Evolutionary conservation across 1,140 invertebrate species (phyloP), one percentile per base, ranked within the genome.

Genomic region (Brachystomella parvula): DNA sequence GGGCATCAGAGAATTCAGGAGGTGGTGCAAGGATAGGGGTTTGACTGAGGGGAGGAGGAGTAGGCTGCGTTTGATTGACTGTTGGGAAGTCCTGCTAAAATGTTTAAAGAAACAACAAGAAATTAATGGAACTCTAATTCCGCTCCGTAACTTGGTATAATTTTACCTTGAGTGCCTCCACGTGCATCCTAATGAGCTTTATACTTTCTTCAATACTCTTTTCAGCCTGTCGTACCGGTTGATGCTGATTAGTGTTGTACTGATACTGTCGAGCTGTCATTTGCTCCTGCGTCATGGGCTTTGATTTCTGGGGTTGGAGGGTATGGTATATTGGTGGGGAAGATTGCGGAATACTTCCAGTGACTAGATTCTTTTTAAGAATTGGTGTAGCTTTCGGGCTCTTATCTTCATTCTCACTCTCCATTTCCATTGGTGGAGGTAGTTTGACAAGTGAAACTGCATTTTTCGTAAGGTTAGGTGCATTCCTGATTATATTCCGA

Each of bases 391-490:
- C 69, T 28, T 64, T 47, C 32, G 63, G 64, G 63, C 73, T 73
- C 56, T 64, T 65, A 35, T 86, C 83, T 63, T 83, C 83, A 44
- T 80, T 80, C 67, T 85, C 84, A 39, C 83, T 82, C 61, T 88
- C 86, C 47, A 84, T 85, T 76, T 91, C 89, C 35, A 90, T 82
- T 2, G 89, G 89, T 26, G 89, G 89, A 47, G 89, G 90, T 47
- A 92, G 77, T 74, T 89, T 87, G 6, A 87, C 87, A 32, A 92
- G 77, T 26, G 87, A 88, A 21, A 89, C 88, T 2, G 86, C 86
- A 74, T 86, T 85, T 70, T 85, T 81, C 2, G 84, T 85, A 1
- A 86, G 71, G 12, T 71, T 74, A 19, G 12, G 15, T 19, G 49
- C 49, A 53, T 53, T 19, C 12, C 12, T 24, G 49, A 17, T 53